A percentile compares a stretch with the other conserved stretches of the same genome.
These are phyloP conservation scores for Trachymyrmex cornetzi DNA, from an alignment of 1,140 invertebrate genomes.

Conservation along the genomic window DNA sequence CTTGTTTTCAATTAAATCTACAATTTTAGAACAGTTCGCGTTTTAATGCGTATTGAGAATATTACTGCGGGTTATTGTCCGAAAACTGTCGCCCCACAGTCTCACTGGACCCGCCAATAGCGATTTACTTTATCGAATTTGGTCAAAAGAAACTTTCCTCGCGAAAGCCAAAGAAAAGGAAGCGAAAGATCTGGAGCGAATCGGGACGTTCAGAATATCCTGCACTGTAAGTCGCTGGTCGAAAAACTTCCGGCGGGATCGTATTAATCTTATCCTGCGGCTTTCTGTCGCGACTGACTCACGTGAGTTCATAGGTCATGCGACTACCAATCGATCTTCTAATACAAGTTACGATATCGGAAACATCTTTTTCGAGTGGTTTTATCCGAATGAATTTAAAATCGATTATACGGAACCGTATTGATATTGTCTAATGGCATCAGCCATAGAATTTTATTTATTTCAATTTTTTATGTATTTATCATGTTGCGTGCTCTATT, in stretches of 20 bases:
- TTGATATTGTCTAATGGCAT: not conserved
- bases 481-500: not conserved
- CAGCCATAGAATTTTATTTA: conserved; percentile 12
- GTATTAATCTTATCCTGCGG: conserved; percentile 73
- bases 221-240: conserved; percentile 20
- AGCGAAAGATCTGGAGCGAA: conserved; percentile 25
- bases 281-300: conserved; percentile 46
- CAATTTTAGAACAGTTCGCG: conserved; percentile 6
- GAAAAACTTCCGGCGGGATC: conserved; percentile 66
- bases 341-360: conserved; percentile 31
- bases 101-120: not conserved
- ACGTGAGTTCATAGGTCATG: conserved; percentile 63
- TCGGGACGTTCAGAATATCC: conserved; percentile 53
- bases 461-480: not conserved
- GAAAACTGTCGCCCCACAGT: not conserved
- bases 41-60: not conserved
- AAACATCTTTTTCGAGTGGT: conserved; percentile 19
- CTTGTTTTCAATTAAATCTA: not conserved
- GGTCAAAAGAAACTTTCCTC: conserved; percentile 45
- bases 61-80: not conserved
- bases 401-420: not conserved
- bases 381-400: conserved; percentile 32
- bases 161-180: conserved; percentile 9
- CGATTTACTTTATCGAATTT: conserved; percentile 62
- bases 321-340: conserved; percentile 51